Conservation (phyloP, 2,797 vertebrate genomes). For the Dallia pectoralis region DNA sequence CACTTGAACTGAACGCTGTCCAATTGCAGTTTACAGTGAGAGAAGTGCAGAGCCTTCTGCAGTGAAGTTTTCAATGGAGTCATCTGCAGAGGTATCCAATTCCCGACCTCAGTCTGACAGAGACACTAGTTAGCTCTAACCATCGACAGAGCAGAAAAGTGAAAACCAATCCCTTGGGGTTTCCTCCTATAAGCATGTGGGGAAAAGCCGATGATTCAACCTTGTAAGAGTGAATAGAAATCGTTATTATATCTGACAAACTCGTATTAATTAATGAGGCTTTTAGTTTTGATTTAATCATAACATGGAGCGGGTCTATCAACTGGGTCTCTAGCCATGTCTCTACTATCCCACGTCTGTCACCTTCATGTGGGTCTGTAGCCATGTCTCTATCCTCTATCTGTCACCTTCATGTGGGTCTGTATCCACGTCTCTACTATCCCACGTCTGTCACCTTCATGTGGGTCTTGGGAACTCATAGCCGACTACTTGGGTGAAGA, state of each 20-base stretch:
- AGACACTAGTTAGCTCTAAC: slow-evolving; percentile 7
- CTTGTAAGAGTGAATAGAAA: slow-evolving; percentile 8
- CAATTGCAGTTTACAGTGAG: slow-evolving; percentile 24
- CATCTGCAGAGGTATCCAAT: slow-evolving; percentile 40
- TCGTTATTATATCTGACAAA: neutral
- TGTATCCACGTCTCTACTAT: slow-evolving; percentile 13
- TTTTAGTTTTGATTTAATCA: neutral
- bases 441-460: slow-evolving; percentile 29
- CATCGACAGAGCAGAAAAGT: slow-evolving; percentile 18
- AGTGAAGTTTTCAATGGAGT: slow-evolving; percentile 25
- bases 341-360: slow-evolving; percentile 18
- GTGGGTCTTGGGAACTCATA: slow-evolving; percentile 56
- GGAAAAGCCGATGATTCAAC: slow-evolving; percentile 10
- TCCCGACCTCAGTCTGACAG: slow-evolving; percentile 28
- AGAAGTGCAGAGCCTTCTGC: slow-evolving; percentile 28
- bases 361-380: slow-evolving; percentile 32
- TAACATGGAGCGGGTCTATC: slow-evolving; percentile 20
- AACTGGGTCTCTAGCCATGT: slow-evolving; percentile 20
- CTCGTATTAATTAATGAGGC: neutral
- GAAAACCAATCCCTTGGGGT: slow-evolving; percentile 12
- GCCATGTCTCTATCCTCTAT: too few relatives aligned
- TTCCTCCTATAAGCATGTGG: neutral
- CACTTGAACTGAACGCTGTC: slow-evolving; percentile 11
- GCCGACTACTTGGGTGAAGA: slow-evolving; percentile 46
- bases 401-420: too few relatives aligned